Base-by-base conservation (phyloP, 2,113 vertebrate genomes). In the Ophthalmotilapia sp. region DNA sequence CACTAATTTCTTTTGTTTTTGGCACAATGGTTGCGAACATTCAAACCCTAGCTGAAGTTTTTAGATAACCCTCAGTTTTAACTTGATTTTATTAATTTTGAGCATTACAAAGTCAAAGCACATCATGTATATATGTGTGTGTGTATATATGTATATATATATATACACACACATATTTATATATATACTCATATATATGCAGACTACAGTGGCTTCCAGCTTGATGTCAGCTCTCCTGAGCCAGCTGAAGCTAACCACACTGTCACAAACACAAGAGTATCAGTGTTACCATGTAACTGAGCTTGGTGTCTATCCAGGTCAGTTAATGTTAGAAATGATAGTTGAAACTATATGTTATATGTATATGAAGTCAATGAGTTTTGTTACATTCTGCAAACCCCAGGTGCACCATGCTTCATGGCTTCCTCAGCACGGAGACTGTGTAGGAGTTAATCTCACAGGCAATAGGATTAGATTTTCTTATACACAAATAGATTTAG, bases 401-500 rank as follows among this genome's bases (percentile, higher is more conserved):
- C 29, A 62, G 70, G 33, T 84, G 55, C 89, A 13, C 51, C 2
- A 33, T 49, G 60, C 53, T 15, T 21, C 7, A 33, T 33, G 81
- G 6, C 11, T 53, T 65, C 53, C 49, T 65, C 31, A 58, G 53
- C 42, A 49, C 14, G 5, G 12, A 26, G 49, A 23, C 80, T 54
- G 45, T 87, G 85, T 81, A 65, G 62, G 65, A 83, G 68, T 40
- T 90, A 83, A 92, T 88, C 89, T 92, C n/a, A 3, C 85, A 70
- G 56, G 70, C 80, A 93, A 93, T 90, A 87, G 93, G 94, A 95
- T 96, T 95, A 95, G 62, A 88, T 75, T 86, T 40, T 82, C 49
- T 80, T 85, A 87, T 88, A 85, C 92, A 91, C 90, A 94, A 95
- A 95, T 95, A 95, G 89, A 91, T 88, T 81, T 82, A 82, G 53